These are phyloP conservation scores for Choloepus hoffmanni DNA, from an alignment of 2,113 vertebrate species.

Conservation along the genomic window DNA sequence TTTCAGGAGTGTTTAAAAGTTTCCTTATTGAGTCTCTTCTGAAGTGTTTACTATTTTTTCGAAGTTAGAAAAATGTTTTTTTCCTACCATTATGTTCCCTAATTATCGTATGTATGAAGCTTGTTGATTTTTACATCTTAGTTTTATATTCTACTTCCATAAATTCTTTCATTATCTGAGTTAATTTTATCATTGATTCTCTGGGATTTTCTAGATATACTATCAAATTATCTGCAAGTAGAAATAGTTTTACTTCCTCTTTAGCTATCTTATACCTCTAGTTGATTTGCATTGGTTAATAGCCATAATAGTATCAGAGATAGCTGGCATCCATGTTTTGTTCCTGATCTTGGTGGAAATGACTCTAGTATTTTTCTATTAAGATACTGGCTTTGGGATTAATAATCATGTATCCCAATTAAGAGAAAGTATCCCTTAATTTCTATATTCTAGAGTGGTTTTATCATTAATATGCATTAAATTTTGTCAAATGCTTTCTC, in stretches of 20 bases:
- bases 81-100: neutral
- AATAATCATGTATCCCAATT: neutral
- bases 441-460: neutral
- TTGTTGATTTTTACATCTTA: constrained; percentile 34
- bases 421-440: neutral
- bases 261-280: neutral
- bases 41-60: constrained; percentile 6
- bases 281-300: constrained; percentile 48
- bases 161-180: neutral
- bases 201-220: neutral
- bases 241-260: neutral
- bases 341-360: constrained; percentile 21
- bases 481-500: constrained; percentile 45
- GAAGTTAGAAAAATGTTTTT: constrained; percentile 32
- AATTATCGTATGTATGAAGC: constrained; percentile 29
- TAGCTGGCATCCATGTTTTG: neutral
- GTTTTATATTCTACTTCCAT: constrained; percentile 12
- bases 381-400: constrained; percentile 28
- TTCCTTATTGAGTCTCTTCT: constrained; percentile 20
- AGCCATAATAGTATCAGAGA: neutral
- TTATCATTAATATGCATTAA: neutral
- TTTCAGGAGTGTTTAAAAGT: neutral
- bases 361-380: neutral
- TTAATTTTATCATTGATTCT: constrained; percentile 34
- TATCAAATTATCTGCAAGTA: constrained; percentile 34